Percentiles rank a stretch among this genome's conserved stretches.
Conservation (phyloP, 1,140 invertebrate species). For the Chrysoperla carnea region DNA sequence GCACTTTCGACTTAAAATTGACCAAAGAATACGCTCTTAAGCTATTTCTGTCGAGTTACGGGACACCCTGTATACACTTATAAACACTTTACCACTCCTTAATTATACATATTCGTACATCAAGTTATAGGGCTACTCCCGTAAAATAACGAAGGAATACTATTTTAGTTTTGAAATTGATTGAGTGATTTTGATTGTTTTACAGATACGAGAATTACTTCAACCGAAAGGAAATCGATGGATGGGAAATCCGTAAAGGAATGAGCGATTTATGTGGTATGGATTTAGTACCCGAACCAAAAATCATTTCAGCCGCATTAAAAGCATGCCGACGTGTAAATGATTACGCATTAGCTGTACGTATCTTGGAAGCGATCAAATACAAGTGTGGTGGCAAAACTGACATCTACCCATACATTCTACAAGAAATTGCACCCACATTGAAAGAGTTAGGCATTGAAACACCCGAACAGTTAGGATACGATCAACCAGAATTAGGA, state of each 20-base stretch:
- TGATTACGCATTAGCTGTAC: constrained; percentile 80
- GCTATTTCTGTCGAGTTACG: no score
- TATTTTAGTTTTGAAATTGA: background rate
- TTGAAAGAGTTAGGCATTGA: constrained; percentile 84
- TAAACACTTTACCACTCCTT: no score
- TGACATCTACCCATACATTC: constrained; percentile 80
- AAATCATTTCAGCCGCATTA: constrained; percentile 79
- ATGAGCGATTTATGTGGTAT: constrained; percentile 69
- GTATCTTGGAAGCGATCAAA: constrained; percentile 85
- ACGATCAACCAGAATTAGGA: constrained; percentile 91
- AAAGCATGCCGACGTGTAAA: constrained; percentile 85
- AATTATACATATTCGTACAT: no score
- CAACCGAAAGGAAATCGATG: constrained; percentile 78
- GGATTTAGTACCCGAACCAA: constrained; percentile 92
- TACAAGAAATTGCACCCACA: constrained; percentile 86
- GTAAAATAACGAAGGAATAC: no score
- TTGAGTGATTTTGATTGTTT: constrained; percentile 1
- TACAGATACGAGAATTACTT: constrained; percentile 68
- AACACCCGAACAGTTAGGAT: constrained; percentile 90
- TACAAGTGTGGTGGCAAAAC: constrained; percentile 71
- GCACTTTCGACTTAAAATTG: no score
- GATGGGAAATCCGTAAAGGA: constrained; percentile 86
- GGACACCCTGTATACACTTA: no score
- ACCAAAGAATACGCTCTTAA: no score
- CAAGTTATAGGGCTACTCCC: no score